These are phyloP conservation scores for Gopherus flavomarginatus DNA, from an alignment of 2,113 vertebrate species.

Conservation along the genomic window DNA sequence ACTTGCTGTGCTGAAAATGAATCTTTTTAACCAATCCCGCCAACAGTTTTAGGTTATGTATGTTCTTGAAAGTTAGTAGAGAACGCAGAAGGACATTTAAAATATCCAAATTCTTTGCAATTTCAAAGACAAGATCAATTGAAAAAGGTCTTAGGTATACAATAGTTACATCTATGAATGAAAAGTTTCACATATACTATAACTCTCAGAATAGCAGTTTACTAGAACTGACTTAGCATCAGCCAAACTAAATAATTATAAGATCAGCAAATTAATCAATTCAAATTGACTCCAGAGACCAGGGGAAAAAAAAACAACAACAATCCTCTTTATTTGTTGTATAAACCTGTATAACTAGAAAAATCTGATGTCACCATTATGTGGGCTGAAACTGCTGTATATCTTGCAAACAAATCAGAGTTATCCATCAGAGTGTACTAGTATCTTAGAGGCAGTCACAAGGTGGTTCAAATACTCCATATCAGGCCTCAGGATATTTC, in stretches of 20 bases:
- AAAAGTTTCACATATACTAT: not conserved
- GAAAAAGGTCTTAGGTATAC: not conserved
- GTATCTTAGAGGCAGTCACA: not conserved
- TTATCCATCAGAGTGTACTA: not conserved
- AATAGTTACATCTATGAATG: not conserved
- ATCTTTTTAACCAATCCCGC: not conserved
- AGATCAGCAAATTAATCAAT: not conserved
- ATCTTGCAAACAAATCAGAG: not conserved
- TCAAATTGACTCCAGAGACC: not conserved
- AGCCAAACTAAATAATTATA: not conserved
- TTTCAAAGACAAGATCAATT: not conserved
- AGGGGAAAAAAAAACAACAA: too few species aligned
- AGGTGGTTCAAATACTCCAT: not conserved
- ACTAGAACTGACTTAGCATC: not conserved
- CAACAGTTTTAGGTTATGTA: not conserved
- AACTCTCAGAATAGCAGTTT: not conserved
- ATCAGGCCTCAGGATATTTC: too few species aligned
- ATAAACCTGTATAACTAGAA: not conserved
- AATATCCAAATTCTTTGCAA: not conserved
- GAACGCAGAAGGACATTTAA: not conserved
- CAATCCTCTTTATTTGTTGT: not conserved
- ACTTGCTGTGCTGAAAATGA: not conserved
- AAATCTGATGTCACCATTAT: not conserved
- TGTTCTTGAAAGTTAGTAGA: not conserved
- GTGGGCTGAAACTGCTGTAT: not conserved